phyloP scores from a whole-genome alignment of 2,797 vertebrate genomes.

The Sebastes nivosus region DNA sequence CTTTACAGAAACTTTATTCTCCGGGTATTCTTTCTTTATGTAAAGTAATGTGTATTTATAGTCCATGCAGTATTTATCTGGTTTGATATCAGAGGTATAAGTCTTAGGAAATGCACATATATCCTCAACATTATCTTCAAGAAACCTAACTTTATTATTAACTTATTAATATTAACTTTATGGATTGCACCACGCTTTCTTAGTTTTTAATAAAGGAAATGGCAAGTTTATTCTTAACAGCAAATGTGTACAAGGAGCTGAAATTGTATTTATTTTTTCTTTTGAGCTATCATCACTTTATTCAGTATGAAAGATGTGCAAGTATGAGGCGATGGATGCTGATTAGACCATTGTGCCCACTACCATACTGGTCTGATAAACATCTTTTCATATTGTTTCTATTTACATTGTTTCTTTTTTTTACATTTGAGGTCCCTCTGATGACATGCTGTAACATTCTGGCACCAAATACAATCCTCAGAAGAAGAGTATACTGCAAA shows the following conservation, averaged over 20 bases:
- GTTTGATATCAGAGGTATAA: neutral
- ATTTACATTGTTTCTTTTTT: neutral
- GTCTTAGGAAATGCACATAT: neutral
- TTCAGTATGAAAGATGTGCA: neutral
- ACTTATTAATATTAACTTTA: no score
- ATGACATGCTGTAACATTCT: slow-evolving; percentile 13
- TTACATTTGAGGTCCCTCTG: slow-evolving; percentile 5
- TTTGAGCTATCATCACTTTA: neutral
- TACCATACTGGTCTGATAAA: neutral
- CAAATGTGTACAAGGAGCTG: neutral
- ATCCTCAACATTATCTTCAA: neutral
- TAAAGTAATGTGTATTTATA: neutral
- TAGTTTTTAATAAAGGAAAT: neutral
- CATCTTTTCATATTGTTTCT: neutral
- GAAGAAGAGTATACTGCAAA: slow-evolving; percentile 39
- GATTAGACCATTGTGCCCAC: neutral
- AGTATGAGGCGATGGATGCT: neutral
- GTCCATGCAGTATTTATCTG: neutral
- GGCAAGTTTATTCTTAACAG: neutral
- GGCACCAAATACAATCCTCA: slow-evolving; percentile 27
- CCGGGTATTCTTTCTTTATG: neutral
- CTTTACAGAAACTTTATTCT: neutral
- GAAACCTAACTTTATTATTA: neutral
- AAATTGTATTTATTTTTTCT: neutral
- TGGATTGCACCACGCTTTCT: neutral